phyloP scores from a whole-genome alignment of 2,113 vertebrate genomes.

The Coreoperca whiteheadi region DNA sequence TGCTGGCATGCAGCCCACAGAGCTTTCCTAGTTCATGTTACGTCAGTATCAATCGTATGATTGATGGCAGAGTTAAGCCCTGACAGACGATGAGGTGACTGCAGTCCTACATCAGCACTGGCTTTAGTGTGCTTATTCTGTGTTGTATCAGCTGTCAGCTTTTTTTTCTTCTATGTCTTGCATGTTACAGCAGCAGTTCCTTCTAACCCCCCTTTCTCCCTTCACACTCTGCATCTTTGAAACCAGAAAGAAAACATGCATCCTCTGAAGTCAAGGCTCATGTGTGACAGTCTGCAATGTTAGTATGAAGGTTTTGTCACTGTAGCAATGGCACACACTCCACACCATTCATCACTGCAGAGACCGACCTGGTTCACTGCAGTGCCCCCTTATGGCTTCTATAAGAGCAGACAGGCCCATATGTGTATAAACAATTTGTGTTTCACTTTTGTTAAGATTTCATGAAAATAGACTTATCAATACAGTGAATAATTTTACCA shows the following conservation, averaged over 20 bases:
- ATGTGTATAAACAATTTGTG: too few species aligned
- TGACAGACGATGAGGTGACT: conserved; percentile 37
- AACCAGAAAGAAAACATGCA: not conserved
- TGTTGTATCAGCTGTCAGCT: conserved; percentile 37
- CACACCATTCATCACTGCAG: not conserved
- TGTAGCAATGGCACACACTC: not conserved
- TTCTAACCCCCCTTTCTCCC: not conserved
- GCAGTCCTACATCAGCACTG: conserved; percentile 37
- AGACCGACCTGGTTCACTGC: not conserved
- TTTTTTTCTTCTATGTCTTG: not conserved
- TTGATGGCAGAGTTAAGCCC: conserved; percentile 18
- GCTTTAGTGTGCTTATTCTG: conserved; percentile 33
- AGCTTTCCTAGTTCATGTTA: conserved; percentile 10
- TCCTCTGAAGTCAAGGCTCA: not conserved
- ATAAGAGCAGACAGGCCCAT: not conserved
- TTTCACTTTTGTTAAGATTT: not conserved
- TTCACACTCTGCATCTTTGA: not conserved
- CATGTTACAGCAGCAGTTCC: conserved; percentile 11
- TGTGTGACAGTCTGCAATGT: not conserved
- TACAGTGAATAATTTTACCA: not conserved
- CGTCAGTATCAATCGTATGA: conserved; percentile 39
- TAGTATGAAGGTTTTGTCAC: not conserved
- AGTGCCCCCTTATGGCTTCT: conserved; percentile 5
- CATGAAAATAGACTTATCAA: not conserved
- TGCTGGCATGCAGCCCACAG: conserved; percentile 13